phyloP scores from a whole-genome alignment of 1,140 invertebrate species.

The Drosophila obscura region DNA sequence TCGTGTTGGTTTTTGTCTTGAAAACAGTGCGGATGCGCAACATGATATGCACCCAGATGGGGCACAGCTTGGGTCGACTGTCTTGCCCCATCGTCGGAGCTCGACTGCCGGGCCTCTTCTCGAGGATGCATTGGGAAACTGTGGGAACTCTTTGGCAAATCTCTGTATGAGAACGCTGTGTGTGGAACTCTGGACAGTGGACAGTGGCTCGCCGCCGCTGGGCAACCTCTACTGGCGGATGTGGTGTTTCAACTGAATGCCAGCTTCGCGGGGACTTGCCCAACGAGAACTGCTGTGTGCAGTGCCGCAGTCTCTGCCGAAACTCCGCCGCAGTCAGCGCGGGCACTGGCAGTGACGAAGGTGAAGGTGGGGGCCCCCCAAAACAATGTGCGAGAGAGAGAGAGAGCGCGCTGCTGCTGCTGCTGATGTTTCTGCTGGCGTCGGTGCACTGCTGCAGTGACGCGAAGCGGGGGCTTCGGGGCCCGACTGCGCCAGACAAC shows the following conservation, averaged over 20 bases:
- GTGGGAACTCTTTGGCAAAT: neutral
- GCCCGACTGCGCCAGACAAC: constrained; percentile 61
- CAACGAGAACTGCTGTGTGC: constrained; percentile 82
- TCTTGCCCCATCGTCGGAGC: constrained; percentile 47
- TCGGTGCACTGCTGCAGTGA: constrained; percentile 40
- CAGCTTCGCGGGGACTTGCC: constrained; percentile 72
- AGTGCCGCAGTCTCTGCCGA: constrained; percentile 16
- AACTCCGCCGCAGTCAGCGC: neutral
- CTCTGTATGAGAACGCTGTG: neutral
- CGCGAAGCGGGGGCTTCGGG: constrained; percentile 3
- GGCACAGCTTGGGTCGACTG: constrained; percentile 27
- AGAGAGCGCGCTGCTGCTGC: constrained; percentile 18
- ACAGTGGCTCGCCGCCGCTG: constrained; percentile 40
- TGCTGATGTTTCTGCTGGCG: constrained; percentile 12
- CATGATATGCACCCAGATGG: constrained; percentile 9
- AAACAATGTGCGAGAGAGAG: constrained; percentile 48
- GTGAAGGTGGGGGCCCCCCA: constrained; percentile 60
- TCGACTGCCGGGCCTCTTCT: constrained; percentile 52
- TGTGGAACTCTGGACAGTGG: constrained; percentile 3
- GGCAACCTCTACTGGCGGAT: constrained; percentile 76
- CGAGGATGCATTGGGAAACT: constrained; percentile 19
- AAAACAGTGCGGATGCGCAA: constrained; percentile 62
- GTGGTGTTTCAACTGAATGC: constrained; percentile 80
- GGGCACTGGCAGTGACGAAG: constrained; percentile 36
- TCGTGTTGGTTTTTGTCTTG: constrained; percentile 16